phyloP scores from a whole-genome alignment of 1,140 invertebrate genomes.

The Cotesia vestalis region DNA sequence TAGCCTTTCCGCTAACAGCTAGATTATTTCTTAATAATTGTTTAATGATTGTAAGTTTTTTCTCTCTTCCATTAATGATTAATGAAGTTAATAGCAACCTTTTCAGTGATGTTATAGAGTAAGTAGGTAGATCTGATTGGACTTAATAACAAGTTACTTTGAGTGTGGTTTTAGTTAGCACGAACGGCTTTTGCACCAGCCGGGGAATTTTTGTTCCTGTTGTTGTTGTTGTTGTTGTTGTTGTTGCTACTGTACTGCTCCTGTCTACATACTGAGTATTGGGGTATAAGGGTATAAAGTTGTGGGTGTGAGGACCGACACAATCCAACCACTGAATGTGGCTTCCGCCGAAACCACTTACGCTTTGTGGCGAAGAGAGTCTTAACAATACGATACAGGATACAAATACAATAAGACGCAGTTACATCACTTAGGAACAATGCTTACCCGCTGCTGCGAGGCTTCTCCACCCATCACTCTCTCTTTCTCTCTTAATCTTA shows the following conservation, averaged over 20 bases:
- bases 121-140: constrained; percentile 11
- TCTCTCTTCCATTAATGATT: background rate
- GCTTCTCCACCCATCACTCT: constrained; percentile 36
- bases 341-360: constrained; percentile 67
- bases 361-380: constrained; percentile 64
- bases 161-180: constrained; percentile 19
- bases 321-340: constrained; percentile 66
- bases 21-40: constrained; percentile 10
- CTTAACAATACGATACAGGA: constrained; percentile 67
- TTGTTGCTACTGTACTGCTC: constrained; percentile 6
- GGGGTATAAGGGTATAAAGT: constrained; percentile 39
- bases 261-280: constrained; percentile 45
- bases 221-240: no score
- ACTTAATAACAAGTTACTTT: constrained; percentile 12
- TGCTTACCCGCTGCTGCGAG: constrained; percentile 47
- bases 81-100: background rate
- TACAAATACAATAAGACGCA: constrained; percentile 68
- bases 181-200: constrained; percentile 19
- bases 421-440: constrained; percentile 68
- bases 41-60: constrained; percentile 6
- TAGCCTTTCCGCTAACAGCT: background rate
- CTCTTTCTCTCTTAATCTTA: constrained; percentile 35
- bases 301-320: constrained; percentile 51
- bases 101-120: no score
- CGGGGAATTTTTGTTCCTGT: background rate